Evolutionary conservation across 2,797 vertebrate genomes (phyloP).

Genomic region (Amblyopsis hoosieri): DNA sequence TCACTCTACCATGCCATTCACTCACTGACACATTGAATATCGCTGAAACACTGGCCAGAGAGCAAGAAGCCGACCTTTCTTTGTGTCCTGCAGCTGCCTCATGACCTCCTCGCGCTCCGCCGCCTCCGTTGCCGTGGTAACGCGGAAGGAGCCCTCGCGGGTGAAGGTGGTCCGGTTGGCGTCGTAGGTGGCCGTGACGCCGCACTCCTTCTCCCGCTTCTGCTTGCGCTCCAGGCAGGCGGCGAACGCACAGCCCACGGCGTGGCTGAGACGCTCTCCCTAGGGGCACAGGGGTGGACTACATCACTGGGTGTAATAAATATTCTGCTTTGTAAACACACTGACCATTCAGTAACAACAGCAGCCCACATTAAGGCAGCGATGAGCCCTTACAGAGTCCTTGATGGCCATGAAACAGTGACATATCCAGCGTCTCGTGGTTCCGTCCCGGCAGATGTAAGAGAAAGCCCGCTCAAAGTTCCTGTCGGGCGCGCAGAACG

Average conservation of each 20-base stretch:
- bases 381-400: slow-evolving; percentile 86
- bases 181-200: slow-evolving; percentile 97
- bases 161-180: slow-evolving; percentile 98
- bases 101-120: slow-evolving; percentile 96
- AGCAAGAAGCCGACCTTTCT: slow-evolving; percentile 78
- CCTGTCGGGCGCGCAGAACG: slow-evolving; percentile 97
- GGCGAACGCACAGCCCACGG: slow-evolving; percentile 97
- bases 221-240: slow-evolving; percentile 97
- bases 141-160: slow-evolving; percentile 96
- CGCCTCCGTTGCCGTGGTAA: slow-evolving; percentile 95
- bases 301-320: background rate
- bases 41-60: too few species aligned
- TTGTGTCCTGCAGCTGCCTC: slow-evolving; percentile 94
- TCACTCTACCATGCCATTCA: too few species aligned
- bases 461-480: slow-evolving; percentile 98
- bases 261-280: slow-evolving; percentile 97
- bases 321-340: too few species aligned
- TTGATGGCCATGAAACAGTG: slow-evolving; percentile 99
- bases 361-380: background rate
- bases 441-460: slow-evolving; percentile 98
- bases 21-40: too few species aligned
- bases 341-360: background rate
- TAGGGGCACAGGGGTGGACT: slow-evolving; percentile 43
- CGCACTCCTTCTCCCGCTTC: slow-evolving; percentile 98
- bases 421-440: slow-evolving; percentile 98